Conservation (phyloP, 1,140 invertebrate species). For the Glossosoma conforme region DNA sequence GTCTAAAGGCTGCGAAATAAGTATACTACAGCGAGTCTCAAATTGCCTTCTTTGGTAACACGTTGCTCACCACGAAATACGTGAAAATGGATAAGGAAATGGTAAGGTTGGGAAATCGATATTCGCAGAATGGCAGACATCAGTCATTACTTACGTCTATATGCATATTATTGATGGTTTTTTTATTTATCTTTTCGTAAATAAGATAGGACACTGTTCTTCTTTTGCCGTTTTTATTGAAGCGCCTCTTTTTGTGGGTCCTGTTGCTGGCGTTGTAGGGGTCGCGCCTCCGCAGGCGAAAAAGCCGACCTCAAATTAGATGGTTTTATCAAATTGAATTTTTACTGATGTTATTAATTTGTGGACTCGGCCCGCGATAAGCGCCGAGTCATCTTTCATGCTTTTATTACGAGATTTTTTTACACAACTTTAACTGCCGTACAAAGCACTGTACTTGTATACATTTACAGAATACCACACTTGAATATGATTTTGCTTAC, state of each 20-base stretch:
- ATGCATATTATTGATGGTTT: too few species aligned
- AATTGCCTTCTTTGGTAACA: too few species aligned
- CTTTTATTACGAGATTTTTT: too few species aligned
- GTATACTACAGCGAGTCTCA: too few species aligned
- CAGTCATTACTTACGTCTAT: background rate
- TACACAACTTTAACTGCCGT: too few species aligned
- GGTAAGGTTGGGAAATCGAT: background rate
- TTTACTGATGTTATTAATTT: background rate
- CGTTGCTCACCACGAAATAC: background rate
- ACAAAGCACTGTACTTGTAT: too few species aligned
- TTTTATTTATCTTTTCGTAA: background rate
- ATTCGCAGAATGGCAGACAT: background rate
- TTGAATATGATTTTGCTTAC: too few species aligned
- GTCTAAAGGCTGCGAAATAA: too few species aligned
- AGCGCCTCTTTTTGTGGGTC: constrained; percentile 9
- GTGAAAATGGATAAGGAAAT: background rate
- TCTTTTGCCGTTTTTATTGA: background rate
- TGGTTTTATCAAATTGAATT: constrained; percentile 3
- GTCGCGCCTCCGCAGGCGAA: background rate
- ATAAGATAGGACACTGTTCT: background rate
- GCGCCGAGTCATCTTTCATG: too few species aligned
- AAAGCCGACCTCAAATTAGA: background rate
- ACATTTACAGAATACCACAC: too few species aligned
- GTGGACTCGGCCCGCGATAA: too few species aligned
- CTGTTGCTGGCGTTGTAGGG: constrained; percentile 3